Base-by-base conservation (phyloP, 2,113 vertebrate species). In the Naja naja region DNA sequence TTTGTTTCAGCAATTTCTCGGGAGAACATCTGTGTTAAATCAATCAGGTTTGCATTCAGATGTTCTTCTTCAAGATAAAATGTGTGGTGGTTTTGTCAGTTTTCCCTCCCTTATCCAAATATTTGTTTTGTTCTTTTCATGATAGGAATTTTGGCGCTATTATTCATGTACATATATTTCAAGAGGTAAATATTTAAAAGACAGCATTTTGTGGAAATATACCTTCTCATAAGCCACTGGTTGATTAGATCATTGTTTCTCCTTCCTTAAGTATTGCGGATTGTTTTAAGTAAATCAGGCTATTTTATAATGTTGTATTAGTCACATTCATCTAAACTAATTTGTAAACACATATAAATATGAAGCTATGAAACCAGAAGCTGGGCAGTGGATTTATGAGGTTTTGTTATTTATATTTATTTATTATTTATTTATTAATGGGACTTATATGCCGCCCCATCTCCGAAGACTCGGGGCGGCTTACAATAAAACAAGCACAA, bases 31-130 rank as follows among this genome's bases (percentile, higher is more conserved):
- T 34, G 93, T 90, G 43, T 94, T 95, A 94, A 96, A 74, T 55
- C 58, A 95, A 43, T 94, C 94, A 92, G 92, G 92, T 95, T 95
- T 96, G 87, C 95, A 94, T 96, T 95, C 91, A 91, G 39, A 93
- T 95, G 96, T 97, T 94, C 91, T 96, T 43, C 92, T 96, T 95
- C 87, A 92, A 91, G 94, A 97, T 81, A 95, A 95, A 96, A 95
- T 94, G 60, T 94, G 92, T 95, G 92, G 93, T 53, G 93, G 81
- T 90, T 90, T 87, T 94, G 95, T 25, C 34, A 81, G 47, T 93
- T 97, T 88, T 95, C 95, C 89, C 0, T 0, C 94, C 34, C 89
- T 49, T 92, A 94, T 95, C 91, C n/a, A 74, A 74, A 39, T 74
- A 5, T 81, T 92, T 81, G 7, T 91, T 94, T 45, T 89, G 25